Evolutionary conservation across 2,113 vertebrate genomes (phyloP).

Genomic region (Numida meleagris): DNA sequence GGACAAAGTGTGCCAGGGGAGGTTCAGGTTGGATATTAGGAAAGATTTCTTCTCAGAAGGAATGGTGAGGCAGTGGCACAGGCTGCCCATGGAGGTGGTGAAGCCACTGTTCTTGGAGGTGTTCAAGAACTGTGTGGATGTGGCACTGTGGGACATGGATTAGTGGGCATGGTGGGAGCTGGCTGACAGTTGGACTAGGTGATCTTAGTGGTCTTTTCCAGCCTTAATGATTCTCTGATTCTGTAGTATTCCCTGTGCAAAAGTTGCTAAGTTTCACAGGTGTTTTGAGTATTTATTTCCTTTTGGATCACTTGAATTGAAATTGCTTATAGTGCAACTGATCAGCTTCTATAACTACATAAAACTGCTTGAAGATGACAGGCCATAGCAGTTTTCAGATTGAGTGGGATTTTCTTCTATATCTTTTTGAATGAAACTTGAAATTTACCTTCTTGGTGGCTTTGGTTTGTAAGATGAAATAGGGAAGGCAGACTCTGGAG

Average conservation of each 20-base stretch:
- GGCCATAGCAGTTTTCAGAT: neutral
- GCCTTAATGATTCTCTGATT: no score
- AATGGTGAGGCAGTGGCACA: no score
- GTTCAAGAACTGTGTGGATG: no score
- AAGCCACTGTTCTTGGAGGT: no score
- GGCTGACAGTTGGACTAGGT: no score
- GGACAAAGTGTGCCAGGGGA: neutral
- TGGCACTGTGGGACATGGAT: no score
- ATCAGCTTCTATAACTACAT: neutral
- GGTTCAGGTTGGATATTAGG: no score
- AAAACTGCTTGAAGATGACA: neutral
- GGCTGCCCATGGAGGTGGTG: no score
- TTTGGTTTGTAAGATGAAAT: neutral
- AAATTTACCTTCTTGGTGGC: neutral
- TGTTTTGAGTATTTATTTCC: neutral
- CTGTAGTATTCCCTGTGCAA: neutral
- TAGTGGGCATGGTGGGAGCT: no score
- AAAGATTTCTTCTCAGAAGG: no score
- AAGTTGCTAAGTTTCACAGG: neutral
- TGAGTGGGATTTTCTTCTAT: neutral
- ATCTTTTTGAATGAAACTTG: neutral
- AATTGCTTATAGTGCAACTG: neutral
- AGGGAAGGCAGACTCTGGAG: neutral
- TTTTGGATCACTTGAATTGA: neutral
- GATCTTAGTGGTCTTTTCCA: no score